These are phyloP conservation scores for Dryas iulia DNA, from an alignment of 1,140 invertebrate species.

Conservation along the genomic window DNA sequence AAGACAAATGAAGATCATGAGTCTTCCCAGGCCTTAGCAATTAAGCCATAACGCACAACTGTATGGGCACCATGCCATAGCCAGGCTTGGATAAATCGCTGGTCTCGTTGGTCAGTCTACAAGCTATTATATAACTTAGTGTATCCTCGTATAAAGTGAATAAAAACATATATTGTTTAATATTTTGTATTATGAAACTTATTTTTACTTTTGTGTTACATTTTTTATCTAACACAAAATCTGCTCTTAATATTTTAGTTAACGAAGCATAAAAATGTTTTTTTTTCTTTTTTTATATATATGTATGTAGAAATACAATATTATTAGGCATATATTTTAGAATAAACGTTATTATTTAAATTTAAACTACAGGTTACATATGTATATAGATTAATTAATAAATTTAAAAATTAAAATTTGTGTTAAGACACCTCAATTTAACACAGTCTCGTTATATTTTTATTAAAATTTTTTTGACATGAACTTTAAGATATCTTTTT, in stretches of 20 bases:
- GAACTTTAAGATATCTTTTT: background rate
- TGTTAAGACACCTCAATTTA: background rate
- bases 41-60: constrained; percentile 49
- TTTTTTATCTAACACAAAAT: no score
- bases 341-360: no score
- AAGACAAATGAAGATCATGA: constrained; percentile 12
- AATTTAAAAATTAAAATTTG: background rate
- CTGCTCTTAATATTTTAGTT: no score
- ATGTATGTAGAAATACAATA: no score
- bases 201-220: no score
- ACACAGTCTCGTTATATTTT: background rate
- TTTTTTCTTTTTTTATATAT: no score
- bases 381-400: background rate
- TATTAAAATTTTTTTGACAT: background rate
- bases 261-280: no score
- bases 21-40: constrained; percentile 34
- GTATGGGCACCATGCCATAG: constrained; percentile 60
- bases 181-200: no score
- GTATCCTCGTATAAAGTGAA: background rate
- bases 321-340: no score
- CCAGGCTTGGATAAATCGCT: background rate
- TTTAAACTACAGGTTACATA: background rate
- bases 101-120: background rate
- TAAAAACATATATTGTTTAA: no score
- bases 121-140: background rate